Percentiles rank a stretch among this genome's conserved stretches.
Evolutionary conservation across 2,797 vertebrate genomes (phyloP).

Genomic region (Coilia nasus): DNA sequence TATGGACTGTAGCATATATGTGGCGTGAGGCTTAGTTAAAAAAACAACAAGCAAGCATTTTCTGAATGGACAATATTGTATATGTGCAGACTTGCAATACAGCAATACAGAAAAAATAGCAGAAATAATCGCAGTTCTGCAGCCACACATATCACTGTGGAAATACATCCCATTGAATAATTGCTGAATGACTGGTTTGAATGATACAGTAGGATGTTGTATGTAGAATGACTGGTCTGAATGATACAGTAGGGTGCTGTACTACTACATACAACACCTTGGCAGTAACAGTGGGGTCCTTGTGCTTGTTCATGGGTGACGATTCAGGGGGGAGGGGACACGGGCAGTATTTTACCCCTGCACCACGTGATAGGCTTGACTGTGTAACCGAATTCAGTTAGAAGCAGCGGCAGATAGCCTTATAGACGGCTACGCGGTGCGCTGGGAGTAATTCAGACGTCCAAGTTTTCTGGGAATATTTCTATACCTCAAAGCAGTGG

Average conservation of each 20-base stretch:
- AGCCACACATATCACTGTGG: not conserved
- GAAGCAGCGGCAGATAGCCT: not conserved
- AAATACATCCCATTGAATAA: not conserved
- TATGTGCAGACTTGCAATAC: not conserved
- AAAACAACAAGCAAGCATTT: too few relatives aligned
- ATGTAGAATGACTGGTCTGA: not conserved
- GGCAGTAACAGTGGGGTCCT: constrained; percentile 10
- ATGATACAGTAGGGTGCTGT: not conserved
- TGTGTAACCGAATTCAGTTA: not conserved
- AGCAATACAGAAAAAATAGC: not conserved
- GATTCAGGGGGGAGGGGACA: constrained; percentile 12
- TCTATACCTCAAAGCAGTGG: not conserved
- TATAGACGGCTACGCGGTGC: not conserved
- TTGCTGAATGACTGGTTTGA: not conserved
- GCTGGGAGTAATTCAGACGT: constrained; percentile 2
- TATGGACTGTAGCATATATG: too few relatives aligned
- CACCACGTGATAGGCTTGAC: constrained; percentile 4
- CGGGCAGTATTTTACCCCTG: not conserved
- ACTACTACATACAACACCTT: constrained; percentile 6
- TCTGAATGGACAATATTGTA: too few relatives aligned
- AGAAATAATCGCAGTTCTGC: not conserved
- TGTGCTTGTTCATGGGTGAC: not conserved
- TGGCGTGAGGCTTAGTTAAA: too few relatives aligned
- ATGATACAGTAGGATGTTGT: not conserved
- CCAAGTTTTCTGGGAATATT: not conserved